Evolutionary conservation across 1,140 invertebrate species (phyloP), one percentile per base, ranked within the genome.

Genomic region (Panagrolaimus sp.): DNA sequence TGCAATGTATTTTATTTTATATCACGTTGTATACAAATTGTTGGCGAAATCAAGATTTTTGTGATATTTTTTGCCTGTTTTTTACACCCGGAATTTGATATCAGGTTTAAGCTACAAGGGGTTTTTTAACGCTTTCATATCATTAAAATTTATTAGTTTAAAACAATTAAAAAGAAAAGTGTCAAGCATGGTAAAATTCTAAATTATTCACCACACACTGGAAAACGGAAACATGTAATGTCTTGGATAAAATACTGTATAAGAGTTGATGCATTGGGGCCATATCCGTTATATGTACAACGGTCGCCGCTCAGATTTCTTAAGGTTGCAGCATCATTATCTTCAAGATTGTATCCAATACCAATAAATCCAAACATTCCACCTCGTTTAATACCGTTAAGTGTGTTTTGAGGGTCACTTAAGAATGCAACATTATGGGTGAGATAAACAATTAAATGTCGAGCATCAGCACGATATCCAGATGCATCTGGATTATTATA

Each of bases 151-250:
- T 38, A 38, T 38, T 38, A 4, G 7, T 7, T 38, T 4, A 38
- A 57, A 20, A 20, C n/a, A 2, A 20, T n/a, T 20, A 57, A 20
- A 20, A 57, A 57, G 9, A 57, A 57, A 2, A 38, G 2, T 38
- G 7, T 38, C 31, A 7, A 38, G 31, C 7, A 4, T 3, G 11
- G 51, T 20, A 57, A 20, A 20, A 57, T 27, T 25, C 9, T 57
- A 57, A 16, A 9, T 57, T 57, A 57, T 57, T 57, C 51, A 27
- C 51, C 51, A 27, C 51, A 57, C 11, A 57, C 51, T 11, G 51
- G 51, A 11, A 20, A 27, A 57, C 51, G 51, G 51, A 57, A 57
- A 27, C 51, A 57, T 25, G 51, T 57, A 20, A 57, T 25, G 8
- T 57, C 51, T 57, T 27, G 20, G 51, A 57, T 20, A 27, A 57